phyloP scores from a whole-genome alignment of 2,113 vertebrate species.

The Rafetus swinhoei region DNA sequence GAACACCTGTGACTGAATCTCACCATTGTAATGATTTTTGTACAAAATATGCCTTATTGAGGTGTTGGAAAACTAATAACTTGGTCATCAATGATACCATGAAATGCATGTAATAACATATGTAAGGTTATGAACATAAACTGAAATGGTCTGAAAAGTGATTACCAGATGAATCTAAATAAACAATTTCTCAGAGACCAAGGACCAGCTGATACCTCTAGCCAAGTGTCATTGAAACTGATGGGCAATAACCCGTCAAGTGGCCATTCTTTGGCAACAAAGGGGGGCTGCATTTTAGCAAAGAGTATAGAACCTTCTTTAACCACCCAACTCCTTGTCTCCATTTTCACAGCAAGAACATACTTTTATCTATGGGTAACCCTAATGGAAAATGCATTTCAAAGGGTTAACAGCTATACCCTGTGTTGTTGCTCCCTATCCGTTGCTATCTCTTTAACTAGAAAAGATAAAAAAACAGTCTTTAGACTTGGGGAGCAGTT shows the following conservation, averaged over 20 bases:
- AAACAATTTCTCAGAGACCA: neutral
- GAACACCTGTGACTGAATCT: too few relatives aligned
- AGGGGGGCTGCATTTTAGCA: neutral
- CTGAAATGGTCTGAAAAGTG: too few relatives aligned
- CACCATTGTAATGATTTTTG: too few relatives aligned
- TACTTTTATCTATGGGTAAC: neutral
- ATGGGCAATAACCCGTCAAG: neutral
- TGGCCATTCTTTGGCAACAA: neutral
- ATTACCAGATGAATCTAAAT: too few relatives aligned
- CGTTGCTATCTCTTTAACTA: too few relatives aligned
- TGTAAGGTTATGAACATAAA: too few relatives aligned
- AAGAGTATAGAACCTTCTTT: neutral
- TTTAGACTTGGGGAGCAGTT: neutral
- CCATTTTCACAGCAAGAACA: neutral
- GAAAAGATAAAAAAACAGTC: neutral
- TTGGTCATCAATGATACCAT: too few relatives aligned
- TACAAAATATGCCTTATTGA: too few relatives aligned
- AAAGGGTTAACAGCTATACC: neutral
- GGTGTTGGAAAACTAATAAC: too few relatives aligned
- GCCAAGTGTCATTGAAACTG: neutral
- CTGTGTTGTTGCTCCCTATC: neutral
- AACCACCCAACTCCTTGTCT: neutral
- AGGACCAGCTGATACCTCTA: neutral
- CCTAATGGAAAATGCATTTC: neutral
- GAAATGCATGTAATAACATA: too few relatives aligned